Evolutionary conservation across 2,797 vertebrate species (phyloP).

Genomic region (Acanthornis magna): DNA sequence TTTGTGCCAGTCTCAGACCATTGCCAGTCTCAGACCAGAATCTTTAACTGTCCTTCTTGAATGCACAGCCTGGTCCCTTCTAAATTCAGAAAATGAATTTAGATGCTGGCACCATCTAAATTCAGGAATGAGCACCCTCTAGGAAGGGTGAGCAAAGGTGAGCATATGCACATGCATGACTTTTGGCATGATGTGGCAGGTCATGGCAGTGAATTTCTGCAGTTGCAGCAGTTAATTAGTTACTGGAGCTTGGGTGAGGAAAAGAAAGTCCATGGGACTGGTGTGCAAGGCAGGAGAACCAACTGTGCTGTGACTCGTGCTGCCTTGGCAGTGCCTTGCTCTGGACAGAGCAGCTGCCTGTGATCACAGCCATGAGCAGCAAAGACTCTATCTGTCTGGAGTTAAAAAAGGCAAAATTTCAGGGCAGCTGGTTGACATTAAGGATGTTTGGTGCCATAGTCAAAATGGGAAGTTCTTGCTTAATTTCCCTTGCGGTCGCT

Average conservation of each 20-base stretch:
- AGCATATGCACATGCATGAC: rapidly evolving
- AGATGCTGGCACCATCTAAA: neutral
- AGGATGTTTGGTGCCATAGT: neutral
- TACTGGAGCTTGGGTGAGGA: neutral
- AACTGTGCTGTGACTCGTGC: rapidly evolving
- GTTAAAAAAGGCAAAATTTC: neutral
- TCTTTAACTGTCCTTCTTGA: neutral
- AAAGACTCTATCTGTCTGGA: neutral
- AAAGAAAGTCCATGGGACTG: neutral
- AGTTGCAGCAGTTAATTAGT: neutral
- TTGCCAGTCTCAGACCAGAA: neutral
- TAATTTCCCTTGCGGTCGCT: rapidly evolving
- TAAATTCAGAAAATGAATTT: neutral
- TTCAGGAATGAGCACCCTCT: neutral
- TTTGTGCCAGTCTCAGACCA: neutral
- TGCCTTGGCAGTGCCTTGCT: neutral
- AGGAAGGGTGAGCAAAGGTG: neutral
- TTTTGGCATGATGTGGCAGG: neutral
- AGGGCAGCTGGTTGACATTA: neutral
- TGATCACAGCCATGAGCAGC: neutral
- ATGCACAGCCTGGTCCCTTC: neutral
- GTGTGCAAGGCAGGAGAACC: neutral
- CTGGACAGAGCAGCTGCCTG: neutral
- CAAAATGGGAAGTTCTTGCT: neutral
- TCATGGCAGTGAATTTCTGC: neutral